Evolutionary conservation across 2,113 vertebrate species (phyloP).

Genomic region (Macaca fascicularis): DNA sequence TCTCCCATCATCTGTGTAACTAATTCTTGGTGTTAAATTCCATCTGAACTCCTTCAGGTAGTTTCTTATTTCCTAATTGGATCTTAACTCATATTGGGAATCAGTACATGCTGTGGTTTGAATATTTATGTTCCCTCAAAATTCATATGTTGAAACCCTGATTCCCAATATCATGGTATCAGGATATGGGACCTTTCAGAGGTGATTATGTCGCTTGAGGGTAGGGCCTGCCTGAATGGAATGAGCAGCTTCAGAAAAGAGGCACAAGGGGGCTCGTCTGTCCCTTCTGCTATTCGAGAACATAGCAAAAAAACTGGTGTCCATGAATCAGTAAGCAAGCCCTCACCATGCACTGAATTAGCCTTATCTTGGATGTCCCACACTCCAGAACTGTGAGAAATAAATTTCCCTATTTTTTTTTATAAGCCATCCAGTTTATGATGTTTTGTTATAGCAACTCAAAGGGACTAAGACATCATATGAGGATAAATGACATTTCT

Average conservation of each 20-base stretch:
- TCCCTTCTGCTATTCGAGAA: background rate
- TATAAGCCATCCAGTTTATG: background rate
- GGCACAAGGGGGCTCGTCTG: too few relatives aligned
- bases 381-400: background rate
- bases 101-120: background rate
- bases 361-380: background rate
- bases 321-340: rapidly evolving
- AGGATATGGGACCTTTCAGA: background rate
- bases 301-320: too few relatives aligned
- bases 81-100: background rate
- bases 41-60: background rate
- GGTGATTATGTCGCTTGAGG: background rate
- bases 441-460: background rate
- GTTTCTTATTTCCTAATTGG: background rate
- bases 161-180: rapidly evolving
- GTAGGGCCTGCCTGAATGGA: rapidly evolving
- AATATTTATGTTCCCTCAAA: background rate
- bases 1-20: background rate
- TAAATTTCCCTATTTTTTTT: too few relatives aligned
- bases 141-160: background rate
- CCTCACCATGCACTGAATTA: background rate
- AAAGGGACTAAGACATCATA: background rate
- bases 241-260: background rate
- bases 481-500: background rate
- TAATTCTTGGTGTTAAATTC: background rate